phyloP scores from a whole-genome alignment of 2,797 vertebrate species.

The Chiroxiphia lanceolata region DNA sequence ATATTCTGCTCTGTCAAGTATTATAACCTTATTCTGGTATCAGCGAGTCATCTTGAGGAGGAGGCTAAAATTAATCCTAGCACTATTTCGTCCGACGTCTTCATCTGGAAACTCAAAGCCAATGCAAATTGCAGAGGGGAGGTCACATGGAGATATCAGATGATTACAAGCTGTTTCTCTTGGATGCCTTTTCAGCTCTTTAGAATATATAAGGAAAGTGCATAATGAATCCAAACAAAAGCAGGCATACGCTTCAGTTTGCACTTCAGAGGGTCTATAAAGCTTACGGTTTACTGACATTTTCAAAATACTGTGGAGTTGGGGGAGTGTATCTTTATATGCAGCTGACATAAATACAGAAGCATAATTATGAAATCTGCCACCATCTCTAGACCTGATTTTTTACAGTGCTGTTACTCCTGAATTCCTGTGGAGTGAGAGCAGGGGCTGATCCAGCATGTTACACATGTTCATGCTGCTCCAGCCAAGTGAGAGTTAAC shows the following conservation, averaged over 20 bases:
- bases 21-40: constrained; percentile 42
- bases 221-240: neutral
- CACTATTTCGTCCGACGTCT: neutral
- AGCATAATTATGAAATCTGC: neutral
- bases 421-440: neutral
- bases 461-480: rapidly evolving
- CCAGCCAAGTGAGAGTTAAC: neutral
- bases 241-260: neutral
- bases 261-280: neutral
- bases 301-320: rapidly evolving
- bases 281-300: neutral
- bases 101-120: constrained; percentile 10
- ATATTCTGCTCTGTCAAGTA: neutral
- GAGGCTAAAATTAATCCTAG: constrained; percentile 50
- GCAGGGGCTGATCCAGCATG: neutral
- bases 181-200: neutral
- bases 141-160: constrained; percentile 29
- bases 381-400: neutral
- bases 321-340: neutral
- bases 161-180: constrained; percentile 30
- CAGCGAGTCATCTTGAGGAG: constrained; percentile 3
- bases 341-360: neutral
- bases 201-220: neutral
- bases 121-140: constrained; percentile 6
- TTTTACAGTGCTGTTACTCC: neutral